These are phyloP conservation scores for Parthenolecanium corni DNA, from an alignment of 2,888 invertebrate species.

Conservation along the genomic window DNA sequence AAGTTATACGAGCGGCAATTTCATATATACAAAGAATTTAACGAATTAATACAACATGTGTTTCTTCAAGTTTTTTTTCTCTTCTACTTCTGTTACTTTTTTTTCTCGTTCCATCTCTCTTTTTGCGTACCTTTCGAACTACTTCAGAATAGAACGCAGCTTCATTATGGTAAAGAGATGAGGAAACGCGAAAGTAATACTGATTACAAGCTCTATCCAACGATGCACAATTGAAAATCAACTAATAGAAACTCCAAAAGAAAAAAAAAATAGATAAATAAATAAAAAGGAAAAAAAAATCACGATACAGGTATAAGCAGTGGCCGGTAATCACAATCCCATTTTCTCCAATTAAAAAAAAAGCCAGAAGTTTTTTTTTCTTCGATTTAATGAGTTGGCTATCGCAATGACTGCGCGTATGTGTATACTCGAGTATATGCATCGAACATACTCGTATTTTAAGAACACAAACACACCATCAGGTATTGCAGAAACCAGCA, in stretches of 20 bases:
- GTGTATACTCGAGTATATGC: too few relatives aligned
- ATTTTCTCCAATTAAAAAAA: constrained; percentile 2
- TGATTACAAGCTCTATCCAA: constrained; percentile 6
- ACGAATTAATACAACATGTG: constrained; percentile 25
- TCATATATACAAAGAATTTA: constrained; percentile 14
- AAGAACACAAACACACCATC: neutral
- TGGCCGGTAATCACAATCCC: neutral
- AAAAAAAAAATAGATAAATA: neutral
- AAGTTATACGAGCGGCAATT: neutral
- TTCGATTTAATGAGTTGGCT: too few relatives aligned
- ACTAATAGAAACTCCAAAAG: constrained; percentile 3
- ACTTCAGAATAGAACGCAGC: constrained; percentile 11
- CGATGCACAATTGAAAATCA: constrained; percentile 7
- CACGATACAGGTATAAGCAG: constrained; percentile 5
- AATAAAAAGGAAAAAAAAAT: neutral
- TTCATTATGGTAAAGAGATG: constrained; percentile 18
- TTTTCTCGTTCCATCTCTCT: neutral
- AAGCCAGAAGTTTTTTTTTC: neutral
- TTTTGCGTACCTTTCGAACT: neutral
- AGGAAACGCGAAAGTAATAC: constrained; percentile 18
- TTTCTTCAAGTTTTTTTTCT: constrained; percentile 14
- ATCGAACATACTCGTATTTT: too few relatives aligned
- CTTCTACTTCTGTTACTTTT: neutral
- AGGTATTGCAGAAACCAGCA: neutral
- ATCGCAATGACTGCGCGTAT: too few relatives aligned